phyloP scores from a whole-genome alignment of 1,140 invertebrate species.

The Diploscapter pachys region DNA sequence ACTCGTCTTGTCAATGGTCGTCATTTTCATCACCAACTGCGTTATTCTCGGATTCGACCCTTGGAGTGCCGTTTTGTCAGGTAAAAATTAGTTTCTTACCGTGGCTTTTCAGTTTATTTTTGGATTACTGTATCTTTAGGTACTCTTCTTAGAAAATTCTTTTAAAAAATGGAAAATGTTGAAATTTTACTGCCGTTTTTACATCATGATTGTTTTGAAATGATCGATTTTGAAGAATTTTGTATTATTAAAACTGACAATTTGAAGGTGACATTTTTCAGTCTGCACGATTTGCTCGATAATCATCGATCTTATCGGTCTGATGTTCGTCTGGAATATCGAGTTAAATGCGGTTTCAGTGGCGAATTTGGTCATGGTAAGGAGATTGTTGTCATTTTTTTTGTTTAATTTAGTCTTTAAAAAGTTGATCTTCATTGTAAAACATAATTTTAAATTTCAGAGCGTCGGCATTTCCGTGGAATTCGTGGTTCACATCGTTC shows the following conservation, averaged over 20 bases:
- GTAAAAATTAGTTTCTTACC: conserved; percentile 44
- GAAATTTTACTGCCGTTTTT: background rate
- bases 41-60: conserved; percentile 80
- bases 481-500: too few relatives aligned
- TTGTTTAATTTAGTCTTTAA: too few relatives aligned
- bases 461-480: too few relatives aligned
- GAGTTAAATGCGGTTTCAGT: conserved; percentile 85
- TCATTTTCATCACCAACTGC: conserved; percentile 77
- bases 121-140: background rate
- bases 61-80: conserved; percentile 74
- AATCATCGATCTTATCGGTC: conserved; percentile 74
- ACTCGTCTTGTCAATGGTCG: conserved; percentile 71
- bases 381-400: too few relatives aligned
- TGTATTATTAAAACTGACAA: too few relatives aligned
- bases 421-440: too few relatives aligned
- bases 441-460: too few relatives aligned
- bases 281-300: conserved; percentile 74
- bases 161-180: background rate
- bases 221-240: conserved; percentile 9
- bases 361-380: conserved; percentile 92
- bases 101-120: background rate
- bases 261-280: background rate
- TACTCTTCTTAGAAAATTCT: background rate
- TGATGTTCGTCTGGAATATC: conserved; percentile 88
- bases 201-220: background rate